Base-by-base conservation (phyloP, 2,797 vertebrate species). In the Anguilla anguilla region DNA sequence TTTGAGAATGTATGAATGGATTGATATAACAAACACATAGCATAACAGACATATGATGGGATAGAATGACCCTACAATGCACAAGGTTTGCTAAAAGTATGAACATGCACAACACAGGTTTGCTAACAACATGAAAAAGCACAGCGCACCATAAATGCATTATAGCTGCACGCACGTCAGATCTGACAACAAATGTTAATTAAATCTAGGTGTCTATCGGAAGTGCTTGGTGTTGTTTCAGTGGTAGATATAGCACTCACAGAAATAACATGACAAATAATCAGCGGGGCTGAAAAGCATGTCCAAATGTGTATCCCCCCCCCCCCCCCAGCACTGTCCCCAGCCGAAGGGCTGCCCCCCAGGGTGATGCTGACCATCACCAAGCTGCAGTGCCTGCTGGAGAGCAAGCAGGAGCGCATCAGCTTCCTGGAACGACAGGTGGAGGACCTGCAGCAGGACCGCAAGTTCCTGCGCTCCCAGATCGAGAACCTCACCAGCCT, bases 391-490 rank as follows among this genome's bases (percentile, higher is more conserved):
- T 96, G 96, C 91, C 92, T 95, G 92, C 92, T 96, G 91, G 95
- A 96, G 91, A 94, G 92, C 91, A 96, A 95, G 79, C 94, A 96
- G 92, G 95, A 96, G 92, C 94, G 93, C 89, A 95, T 96, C 35
- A 82, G 84, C 0, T 91, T 93, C 0, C 92, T 96, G 91, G 95
- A 96, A 92, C 88, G 92, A 0, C 96, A 96, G 92, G 95, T 96
- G 89, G 95, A 96, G 35, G 94, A 94, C 90, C 92, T 95, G 87
- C 95, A 95, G 93, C 95, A 96, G 91, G 96, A 96, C 92, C 95
- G 95, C 90, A 95, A 93, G 91, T 96, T 96, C 91, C 95, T 96
- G 43, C 92, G 95, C 87, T 93, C 92, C 88, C 96, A 96, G 90
- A 95, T 96, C 0, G 95, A 96, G 90, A 96, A 96, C 90, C 95